Percentiles rank a stretch among this genome's conserved stretches.
phyloP scores from a whole-genome alignment of 2,888 invertebrate genomes.

The Podotricha telesiphe region DNA sequence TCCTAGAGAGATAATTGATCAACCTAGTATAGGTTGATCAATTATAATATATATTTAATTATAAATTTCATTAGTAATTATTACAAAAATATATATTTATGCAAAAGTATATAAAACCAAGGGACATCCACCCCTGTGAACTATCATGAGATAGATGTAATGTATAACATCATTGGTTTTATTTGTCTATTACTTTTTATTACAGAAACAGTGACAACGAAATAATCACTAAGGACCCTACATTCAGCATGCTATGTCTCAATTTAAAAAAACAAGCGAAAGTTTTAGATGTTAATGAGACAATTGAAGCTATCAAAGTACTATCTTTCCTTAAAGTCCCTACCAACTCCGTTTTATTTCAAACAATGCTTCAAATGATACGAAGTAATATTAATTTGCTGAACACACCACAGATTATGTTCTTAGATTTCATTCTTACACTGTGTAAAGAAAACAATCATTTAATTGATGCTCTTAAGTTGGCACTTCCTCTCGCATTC shows the following conservation, averaged over 20 bases:
- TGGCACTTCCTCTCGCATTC: slow-evolving; percentile 87
- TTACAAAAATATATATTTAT: too few species aligned
- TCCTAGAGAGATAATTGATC: too few species aligned
- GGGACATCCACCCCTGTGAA: too few species aligned
- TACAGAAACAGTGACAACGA: slow-evolving; percentile 52
- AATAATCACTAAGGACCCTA: slow-evolving; percentile 77
- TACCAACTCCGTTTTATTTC: slow-evolving; percentile 82
- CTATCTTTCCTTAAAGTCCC: slow-evolving; percentile 84
- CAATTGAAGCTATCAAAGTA: slow-evolving; percentile 84
- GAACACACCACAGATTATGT: slow-evolving; percentile 84
- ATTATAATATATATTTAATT: too few species aligned
- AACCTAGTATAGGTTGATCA: too few species aligned
- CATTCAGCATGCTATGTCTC: slow-evolving; percentile 84
- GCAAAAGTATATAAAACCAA: too few species aligned
- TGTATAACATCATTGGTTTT: too few species aligned
- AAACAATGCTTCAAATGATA: slow-evolving; percentile 86
- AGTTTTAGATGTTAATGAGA: slow-evolving; percentile 77
- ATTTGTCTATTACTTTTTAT: background rate
- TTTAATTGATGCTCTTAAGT: slow-evolving; percentile 84
- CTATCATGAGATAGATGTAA: too few species aligned
- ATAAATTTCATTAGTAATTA: too few species aligned
- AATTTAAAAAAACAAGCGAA: slow-evolving; percentile 82
- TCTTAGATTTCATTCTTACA: slow-evolving; percentile 83
- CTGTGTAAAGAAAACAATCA: slow-evolving; percentile 79
- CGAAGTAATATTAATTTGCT: slow-evolving; percentile 85